phyloP scores from a whole-genome alignment of 2,113 vertebrate species.

The Prunella himalayana region DNA sequence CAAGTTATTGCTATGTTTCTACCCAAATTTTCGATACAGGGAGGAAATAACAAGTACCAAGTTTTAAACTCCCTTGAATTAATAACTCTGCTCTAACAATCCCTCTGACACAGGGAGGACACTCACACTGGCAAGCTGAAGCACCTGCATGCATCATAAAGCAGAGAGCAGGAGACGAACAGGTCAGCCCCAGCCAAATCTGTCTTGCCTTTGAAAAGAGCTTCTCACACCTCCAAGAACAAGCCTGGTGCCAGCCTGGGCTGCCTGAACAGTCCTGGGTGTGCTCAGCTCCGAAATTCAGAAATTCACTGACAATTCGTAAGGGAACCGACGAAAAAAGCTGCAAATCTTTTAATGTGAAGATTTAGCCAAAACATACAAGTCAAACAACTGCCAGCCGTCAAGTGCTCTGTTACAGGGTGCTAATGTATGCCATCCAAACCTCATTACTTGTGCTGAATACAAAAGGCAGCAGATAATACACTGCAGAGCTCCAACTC shows the following conservation, averaged over 20 bases:
- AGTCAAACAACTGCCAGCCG: neutral
- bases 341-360: neutral
- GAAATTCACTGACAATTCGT: neutral
- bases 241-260: neutral
- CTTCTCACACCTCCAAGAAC: constrained; percentile 13
- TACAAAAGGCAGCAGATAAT: constrained; percentile 36
- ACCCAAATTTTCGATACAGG: neutral
- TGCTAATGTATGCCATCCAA: neutral
- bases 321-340: neutral
- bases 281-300: neutral
- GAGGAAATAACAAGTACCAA: neutral
- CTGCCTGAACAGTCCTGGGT: neutral
- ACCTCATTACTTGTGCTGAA: neutral
- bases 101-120: neutral
- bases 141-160: neutral
- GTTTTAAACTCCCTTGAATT: neutral
- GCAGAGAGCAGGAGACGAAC: neutral
- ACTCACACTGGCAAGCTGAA: neutral
- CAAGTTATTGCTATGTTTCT: neutral
- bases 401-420: neutral
- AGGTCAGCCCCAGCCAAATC: constrained; percentile 3
- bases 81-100: neutral
- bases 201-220: neutral
- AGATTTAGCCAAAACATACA: neutral
- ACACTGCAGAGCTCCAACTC: constrained; percentile 9